Conservation (phyloP, 2,113 vertebrate species). For the Hiodon alosoides region DNA sequence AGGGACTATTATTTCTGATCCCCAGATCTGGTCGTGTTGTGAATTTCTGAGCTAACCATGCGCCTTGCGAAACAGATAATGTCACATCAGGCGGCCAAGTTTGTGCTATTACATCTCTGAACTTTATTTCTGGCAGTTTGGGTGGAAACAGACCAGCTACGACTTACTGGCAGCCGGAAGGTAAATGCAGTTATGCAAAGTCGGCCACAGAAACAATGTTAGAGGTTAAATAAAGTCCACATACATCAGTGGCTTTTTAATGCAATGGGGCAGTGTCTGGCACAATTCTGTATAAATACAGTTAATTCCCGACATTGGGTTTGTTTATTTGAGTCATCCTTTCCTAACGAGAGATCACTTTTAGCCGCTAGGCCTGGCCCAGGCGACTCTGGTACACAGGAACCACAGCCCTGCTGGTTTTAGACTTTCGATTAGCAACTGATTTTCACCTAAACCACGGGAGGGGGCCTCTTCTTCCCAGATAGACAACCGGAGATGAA, state of each 20-base stretch:
- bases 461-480: too few relatives aligned
- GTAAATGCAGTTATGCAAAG: conserved; percentile 48
- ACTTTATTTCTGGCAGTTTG: conserved; percentile 63
- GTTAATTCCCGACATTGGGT: too few relatives aligned
- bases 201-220: not conserved
- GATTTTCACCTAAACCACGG: too few relatives aligned
- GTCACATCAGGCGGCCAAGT: conserved; percentile 17
- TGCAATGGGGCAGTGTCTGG: not conserved
- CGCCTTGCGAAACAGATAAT: conserved; percentile 4
- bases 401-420: too few relatives aligned
- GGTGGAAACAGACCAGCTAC: conserved; percentile 71
- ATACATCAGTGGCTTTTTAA: too few relatives aligned
- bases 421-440: too few relatives aligned
- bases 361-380: too few relatives aligned
- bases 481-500: too few relatives aligned
- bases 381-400: too few relatives aligned
- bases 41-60: not conserved
- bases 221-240: not conserved
- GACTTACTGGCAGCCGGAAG: conserved; percentile 78
- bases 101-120: not conserved
- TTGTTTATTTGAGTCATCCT: too few relatives aligned
- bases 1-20: not conserved
- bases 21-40: not conserved
- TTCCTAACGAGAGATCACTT: too few relatives aligned
- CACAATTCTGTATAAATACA: not conserved